Conservation (phyloP, 2,113 vertebrate genomes). For the Anser brachyrhynchus region DNA sequence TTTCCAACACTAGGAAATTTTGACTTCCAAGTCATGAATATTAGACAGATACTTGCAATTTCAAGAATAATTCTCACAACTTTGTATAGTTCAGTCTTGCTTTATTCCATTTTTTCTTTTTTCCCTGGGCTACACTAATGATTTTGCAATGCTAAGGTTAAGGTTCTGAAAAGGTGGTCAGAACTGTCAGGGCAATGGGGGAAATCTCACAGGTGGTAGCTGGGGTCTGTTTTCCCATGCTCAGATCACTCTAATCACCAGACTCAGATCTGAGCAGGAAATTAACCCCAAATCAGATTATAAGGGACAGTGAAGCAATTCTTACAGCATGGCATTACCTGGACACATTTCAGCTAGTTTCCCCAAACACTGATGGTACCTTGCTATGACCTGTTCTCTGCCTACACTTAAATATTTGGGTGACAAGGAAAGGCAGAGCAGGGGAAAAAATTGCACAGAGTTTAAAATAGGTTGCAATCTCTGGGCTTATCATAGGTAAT, state of each 20-base stretch:
- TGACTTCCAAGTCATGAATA: neutral
- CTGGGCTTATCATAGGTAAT: slow-evolving; percentile 58
- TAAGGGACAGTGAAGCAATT: neutral
- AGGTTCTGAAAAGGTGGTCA: neutral
- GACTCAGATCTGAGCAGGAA: neutral
- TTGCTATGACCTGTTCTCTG: neutral
- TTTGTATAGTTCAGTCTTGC: neutral
- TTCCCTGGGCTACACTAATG: neutral
- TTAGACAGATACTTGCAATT: neutral
- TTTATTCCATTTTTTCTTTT: neutral
- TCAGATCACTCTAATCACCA: neutral
- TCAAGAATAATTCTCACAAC: neutral
- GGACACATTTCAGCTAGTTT: neutral
- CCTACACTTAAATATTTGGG: neutral
- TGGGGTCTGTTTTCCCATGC: neutral
- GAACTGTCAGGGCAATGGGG: neutral
- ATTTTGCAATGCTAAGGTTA: neutral
- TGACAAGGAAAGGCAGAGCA: neutral
- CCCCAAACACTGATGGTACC: neutral
- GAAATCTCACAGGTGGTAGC: neutral
- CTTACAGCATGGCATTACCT: neutral
- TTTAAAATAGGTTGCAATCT: slow-evolving; percentile 56
- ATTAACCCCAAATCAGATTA: neutral
- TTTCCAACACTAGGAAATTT: neutral
- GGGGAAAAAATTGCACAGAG: neutral